Percentiles rank a stretch among this genome's conserved stretches.
phyloP scores from a whole-genome alignment of 2,113 vertebrate genomes.

The Rhagologus leucostigma region DNA sequence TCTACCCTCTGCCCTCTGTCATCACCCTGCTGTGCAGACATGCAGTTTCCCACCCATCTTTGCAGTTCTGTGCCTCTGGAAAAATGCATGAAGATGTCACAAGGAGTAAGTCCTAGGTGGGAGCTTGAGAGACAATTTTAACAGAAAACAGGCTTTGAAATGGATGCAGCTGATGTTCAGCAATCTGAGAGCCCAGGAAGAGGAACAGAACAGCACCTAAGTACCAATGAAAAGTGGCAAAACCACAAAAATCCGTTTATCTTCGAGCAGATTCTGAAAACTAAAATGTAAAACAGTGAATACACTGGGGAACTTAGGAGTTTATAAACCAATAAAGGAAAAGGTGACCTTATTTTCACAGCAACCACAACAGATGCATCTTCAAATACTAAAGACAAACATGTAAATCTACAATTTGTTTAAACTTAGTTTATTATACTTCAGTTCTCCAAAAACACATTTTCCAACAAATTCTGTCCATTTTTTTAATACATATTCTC shows the following conservation, averaged over 20 bases:
- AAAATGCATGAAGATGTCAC: background rate
- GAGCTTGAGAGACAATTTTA: background rate
- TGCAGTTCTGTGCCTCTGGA: background rate
- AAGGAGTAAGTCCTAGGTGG: background rate
- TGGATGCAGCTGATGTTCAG: background rate
- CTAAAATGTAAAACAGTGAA: background rate
- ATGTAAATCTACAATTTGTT: background rate
- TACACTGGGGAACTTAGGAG: background rate
- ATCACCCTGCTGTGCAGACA: background rate
- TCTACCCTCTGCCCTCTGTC: background rate
- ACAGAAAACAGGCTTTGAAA: background rate
- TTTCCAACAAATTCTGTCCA: background rate
- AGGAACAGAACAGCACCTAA: background rate
- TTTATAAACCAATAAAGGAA: background rate
- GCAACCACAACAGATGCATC: background rate
- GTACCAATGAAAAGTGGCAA: background rate
- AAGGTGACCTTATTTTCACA: background rate
- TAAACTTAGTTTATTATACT: background rate
- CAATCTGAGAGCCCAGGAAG: background rate
- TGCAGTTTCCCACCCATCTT: background rate
- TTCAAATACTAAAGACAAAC: background rate
- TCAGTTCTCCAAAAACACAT: background rate
- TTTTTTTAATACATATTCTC: background rate
- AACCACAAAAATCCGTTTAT: accelerated
- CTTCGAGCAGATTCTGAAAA: background rate